Evolutionary conservation across 64 coral and sea anemone species (phyloP), one percentile per base, ranked within the genome.

Genomic region (Pocillopora verrucosa): DNA sequence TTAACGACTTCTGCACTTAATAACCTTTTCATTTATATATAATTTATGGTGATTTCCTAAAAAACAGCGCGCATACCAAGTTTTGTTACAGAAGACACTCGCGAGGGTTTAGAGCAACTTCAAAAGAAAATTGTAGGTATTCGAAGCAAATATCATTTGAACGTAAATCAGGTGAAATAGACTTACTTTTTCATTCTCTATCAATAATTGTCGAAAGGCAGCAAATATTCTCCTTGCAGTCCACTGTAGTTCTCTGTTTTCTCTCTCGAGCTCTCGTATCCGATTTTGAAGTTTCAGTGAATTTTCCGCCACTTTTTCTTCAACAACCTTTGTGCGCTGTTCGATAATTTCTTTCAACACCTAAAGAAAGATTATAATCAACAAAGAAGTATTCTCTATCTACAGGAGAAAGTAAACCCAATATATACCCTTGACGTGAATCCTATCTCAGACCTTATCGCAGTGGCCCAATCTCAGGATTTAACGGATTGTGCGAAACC

Each of bases 241-340:
- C 82, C 82, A 85, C 10, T 57, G 65, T 4, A 85, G 82, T 65
- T 85, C 64, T n/a, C 61, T 85, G 64, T 85, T 85, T 26, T 85
- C 64, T 57, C 82, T 85, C 45, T 85, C 82, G 10, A 85, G n/a
- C 11, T 85, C 64, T 51, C 64, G 64, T 72, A 85, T 85, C 12
- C 82, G 82, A 85, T 85, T 56, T 38, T 85, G 82, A 72, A 85
- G 82, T 56, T 85, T 19, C n/a, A 85, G 20, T 68, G 61, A 70
- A 56, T 85, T 72, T 2, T 37, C 63, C 25, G 37, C 64, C 2
- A 85, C 22, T 12, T 63, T 38, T 41, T 85, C 65, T 72, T 85
- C 82, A 85, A 85, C 38, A 1, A 58, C 6, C 82, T 85, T 85
- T 20, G 82, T 72, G 20, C 82, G 82, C 65, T 85, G 64, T 41